Base-by-base conservation (phyloP, 2,797 vertebrate species). In the Columba guinea region DNA sequence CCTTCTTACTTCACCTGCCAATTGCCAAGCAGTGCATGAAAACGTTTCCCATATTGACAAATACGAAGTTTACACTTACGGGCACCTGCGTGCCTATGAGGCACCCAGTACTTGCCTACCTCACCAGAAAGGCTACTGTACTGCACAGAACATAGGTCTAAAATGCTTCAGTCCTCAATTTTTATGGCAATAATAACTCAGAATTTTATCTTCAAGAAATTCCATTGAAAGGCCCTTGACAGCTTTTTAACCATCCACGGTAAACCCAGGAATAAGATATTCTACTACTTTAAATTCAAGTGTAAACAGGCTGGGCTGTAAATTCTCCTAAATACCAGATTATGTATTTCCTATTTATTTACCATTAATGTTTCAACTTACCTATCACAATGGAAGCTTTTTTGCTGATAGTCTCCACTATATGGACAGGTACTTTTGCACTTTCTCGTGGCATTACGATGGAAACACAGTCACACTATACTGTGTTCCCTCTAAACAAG, bases 401-500 rank as follows among this genome's bases (percentile, higher is more conserved):
- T 75, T 73, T 62, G 13, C 46, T 84, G 65, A 59, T 63, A 60
- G 14, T 71, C 44, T 49, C 39, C 35, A n/a, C 24, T 71, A 30
- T 34, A 32, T 48, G 51, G 46, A 68, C 56, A 70, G 80, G 63
- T 24, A 34, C 35, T 78, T 85, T n/a, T 11, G 32, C 64, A 64
- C 56, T 73, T 82, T 44, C 27, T 86, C 73, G 91, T 91, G 60
- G 64, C 28, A 62, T 65, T 39, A 55, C 73, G 68, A 67, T 71
- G 88, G 63, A 94, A 96, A 94, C 74, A n/a, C 27, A 93, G 90
- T 75, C 77, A 93, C 67, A 63, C 9, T 51, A 52, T 16, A 89
- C 39, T 91, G 55, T 63, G 55, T 5, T 64, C 39, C 48, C 69
- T 69, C n/a, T 81, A 56, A 93, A 48, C 8, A 68, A 77, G 46